Percentiles rank a stretch among this genome's conserved stretches.
Evolutionary conservation across 2,797 vertebrate species (phyloP).

Genomic region (Fistularia commersonii): DNA sequence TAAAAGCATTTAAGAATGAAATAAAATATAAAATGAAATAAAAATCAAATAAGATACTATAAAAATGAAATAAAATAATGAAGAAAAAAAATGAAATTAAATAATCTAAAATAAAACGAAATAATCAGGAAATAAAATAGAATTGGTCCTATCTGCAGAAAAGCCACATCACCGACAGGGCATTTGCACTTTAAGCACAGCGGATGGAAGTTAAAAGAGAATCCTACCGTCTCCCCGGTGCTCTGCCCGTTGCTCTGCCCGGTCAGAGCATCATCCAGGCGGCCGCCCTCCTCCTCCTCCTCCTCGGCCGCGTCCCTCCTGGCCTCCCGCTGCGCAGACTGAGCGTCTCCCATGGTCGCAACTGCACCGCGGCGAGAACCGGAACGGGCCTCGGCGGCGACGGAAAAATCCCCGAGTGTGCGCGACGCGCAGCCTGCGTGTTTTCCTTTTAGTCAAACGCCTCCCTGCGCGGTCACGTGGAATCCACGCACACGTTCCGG

Average conservation of each 20-base stretch:
- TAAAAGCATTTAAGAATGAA: too few relatives aligned
- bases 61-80: too few relatives aligned
- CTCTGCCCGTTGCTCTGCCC: conserved; percentile 6
- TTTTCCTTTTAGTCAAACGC: conserved; percentile 63
- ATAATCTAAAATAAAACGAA: too few relatives aligned
- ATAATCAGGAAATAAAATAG: too few relatives aligned
- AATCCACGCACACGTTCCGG: conserved; percentile 46
- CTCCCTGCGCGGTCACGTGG: conserved; percentile 83
- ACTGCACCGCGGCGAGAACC: conserved; percentile 39
- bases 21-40: too few relatives aligned
- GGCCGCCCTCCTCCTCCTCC: conserved; percentile 46
- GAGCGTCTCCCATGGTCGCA: conserved; percentile 81
- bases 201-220: too few relatives aligned
- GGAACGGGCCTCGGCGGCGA: conserved; percentile 15
- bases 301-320: conserved; percentile 44
- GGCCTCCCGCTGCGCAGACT: conserved; percentile 75
- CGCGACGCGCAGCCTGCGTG: conserved; percentile 43
- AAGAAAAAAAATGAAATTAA: too few relatives aligned
- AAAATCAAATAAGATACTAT: too few relatives aligned
- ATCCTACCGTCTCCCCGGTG: too few relatives aligned
- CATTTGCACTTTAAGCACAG: too few relatives aligned
- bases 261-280: conserved; percentile 42
- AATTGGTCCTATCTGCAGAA: too few relatives aligned
- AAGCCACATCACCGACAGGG: too few relatives aligned
- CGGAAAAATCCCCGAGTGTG: conserved; percentile 31